Percentiles rank a stretch among this genome's conserved stretches.
phyloP scores from a whole-genome alignment of 2,113 vertebrate genomes.

The Pristiophorus japonicus region DNA sequence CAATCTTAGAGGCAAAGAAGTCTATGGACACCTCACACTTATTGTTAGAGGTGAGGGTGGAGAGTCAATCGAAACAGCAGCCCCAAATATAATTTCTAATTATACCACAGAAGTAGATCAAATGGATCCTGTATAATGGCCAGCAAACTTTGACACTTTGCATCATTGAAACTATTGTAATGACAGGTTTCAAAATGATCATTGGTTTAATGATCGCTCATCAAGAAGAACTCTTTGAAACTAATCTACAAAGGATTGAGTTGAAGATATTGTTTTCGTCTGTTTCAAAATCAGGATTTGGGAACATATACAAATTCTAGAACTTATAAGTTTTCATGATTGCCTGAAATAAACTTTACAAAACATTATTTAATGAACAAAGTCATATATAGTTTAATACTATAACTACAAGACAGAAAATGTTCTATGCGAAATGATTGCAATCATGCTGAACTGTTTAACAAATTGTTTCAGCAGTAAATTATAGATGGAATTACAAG shows the following conservation, averaged over 20 bases:
- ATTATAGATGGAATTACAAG: neutral
- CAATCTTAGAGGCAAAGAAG: no score
- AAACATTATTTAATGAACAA: neutral
- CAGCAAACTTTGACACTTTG: no score
- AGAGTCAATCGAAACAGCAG: no score
- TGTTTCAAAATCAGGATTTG: neutral
- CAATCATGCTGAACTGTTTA: neutral
- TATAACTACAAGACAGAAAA: neutral
- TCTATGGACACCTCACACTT: no score
- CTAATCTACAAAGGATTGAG: neutral
- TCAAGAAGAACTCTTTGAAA: neutral
- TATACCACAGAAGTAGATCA: no score
- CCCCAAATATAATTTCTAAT: no score
- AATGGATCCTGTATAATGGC: no score
- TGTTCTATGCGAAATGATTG: neutral
- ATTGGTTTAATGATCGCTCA: neutral
- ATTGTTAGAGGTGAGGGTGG: no score
- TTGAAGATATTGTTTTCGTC: no score
- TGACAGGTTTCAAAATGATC: no score
- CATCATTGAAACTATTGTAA: no score
- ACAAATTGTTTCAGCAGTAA: neutral
- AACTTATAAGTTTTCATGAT: neutral
- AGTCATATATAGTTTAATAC: neutral
- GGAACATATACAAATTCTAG: neutral
- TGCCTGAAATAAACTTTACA: neutral